Base-by-base conservation (phyloP, 2,888 invertebrate genomes). In the Isoperla grammatica region DNA sequence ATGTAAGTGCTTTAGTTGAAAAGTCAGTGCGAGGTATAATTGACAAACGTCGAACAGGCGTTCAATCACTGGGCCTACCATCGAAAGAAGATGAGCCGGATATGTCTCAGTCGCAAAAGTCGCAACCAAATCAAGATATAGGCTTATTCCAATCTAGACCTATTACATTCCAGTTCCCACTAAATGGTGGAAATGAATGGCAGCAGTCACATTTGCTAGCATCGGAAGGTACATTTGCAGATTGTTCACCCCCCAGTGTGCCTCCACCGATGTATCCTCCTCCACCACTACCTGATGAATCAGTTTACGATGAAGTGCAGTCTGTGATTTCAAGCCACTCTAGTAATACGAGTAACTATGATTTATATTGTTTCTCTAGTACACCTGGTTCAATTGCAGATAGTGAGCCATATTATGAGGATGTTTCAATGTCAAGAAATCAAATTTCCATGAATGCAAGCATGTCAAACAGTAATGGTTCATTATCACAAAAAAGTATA, bases 131-230 rank as follows among this genome's bases (percentile, higher is more conserved):
- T 17, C 77, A 75, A 40, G 79, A 81, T 68, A 74, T 85, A 11
- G 29, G 29, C 29, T 8, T 29, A 8, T 87, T 87, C 75, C 82
- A 81, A 67, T 80, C 80, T 46, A 29, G 29, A 8, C 29, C 29
- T 29, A 82, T 85, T 63, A 80, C 81, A 63, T 85, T 85, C 68
- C 80, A 82, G 65, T 85, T 85, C 13, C 85, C 85, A 1, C 71
- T 83, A 54, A 68, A 75, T 53, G 55, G 63, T 53, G 46, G 37
- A 2, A 64, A 58, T 65, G 66, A 43, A 65, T 66, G 29, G 62
- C 55, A 72, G 20, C 68, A 66, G 40, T 67, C 65, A 5, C 71
- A 71, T 64, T 46, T 68, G 12, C 66, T 67, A 39, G 69, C 68
- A n/a, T 46, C 65, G 67, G 49, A 69, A 65, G 62, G 70, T 48